Evolutionary conservation across 2,888 invertebrate species (phyloP).

Genomic region (Pachydiplax longipennis): DNA sequence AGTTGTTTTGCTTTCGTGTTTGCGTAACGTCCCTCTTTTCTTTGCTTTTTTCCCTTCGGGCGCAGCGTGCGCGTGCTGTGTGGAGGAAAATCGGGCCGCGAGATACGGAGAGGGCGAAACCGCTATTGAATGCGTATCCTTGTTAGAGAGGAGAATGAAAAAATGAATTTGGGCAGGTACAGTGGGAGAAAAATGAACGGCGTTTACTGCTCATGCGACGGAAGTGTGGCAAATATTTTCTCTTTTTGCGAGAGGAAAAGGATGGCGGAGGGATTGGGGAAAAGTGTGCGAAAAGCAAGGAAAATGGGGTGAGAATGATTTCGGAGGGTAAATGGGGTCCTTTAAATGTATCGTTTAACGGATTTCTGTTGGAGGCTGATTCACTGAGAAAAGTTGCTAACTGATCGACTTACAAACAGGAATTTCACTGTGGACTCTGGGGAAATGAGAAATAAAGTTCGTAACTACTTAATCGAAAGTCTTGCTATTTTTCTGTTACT

Average conservation of each 20-base stretch:
- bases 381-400: no score
- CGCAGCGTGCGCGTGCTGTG: background rate
- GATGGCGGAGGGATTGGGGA: background rate
- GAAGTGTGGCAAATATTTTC: background rate
- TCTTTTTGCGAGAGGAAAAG: background rate
- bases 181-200: background rate
- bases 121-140: background rate
- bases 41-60: background rate
- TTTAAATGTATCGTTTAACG: no score
- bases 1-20: background rate
- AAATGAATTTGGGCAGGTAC: background rate
- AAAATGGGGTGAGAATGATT: background rate
- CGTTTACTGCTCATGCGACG: background rate
- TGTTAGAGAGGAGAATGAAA: background rate
- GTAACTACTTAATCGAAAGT: no score
- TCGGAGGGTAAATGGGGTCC: background rate
- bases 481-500: no score
- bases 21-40: background rate
- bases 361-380: no score
- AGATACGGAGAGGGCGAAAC: background rate
- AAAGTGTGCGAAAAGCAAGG: background rate
- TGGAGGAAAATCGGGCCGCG: background rate
- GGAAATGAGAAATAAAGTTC: no score
- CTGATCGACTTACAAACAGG: no score
- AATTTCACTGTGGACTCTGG: no score